phyloP scores from a whole-genome alignment of 2,113 vertebrate species.

The Lepus europaeus region DNA sequence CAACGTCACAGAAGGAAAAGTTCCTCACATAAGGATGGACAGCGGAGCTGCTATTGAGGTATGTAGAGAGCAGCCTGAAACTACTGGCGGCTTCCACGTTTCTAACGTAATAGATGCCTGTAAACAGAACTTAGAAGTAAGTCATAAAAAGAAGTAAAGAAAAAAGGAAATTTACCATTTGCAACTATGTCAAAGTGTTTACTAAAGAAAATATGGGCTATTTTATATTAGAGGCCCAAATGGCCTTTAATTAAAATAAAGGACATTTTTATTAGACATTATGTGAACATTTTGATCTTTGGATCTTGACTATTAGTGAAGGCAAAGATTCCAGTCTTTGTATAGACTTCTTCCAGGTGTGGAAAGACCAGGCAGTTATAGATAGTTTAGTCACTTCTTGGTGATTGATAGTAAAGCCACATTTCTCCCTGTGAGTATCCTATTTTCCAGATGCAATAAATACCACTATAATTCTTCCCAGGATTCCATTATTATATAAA shows the following conservation, averaged over 20 bases:
- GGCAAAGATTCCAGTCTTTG: background rate
- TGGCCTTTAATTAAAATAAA: conserved; percentile 31
- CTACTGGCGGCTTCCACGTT: background rate
- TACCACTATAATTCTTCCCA: conserved; percentile 27
- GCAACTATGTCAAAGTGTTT: conserved; percentile 43
- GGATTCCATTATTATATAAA: conserved; percentile 25
- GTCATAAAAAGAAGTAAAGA: conserved; percentile 13
- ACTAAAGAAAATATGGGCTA: conserved; percentile 34
- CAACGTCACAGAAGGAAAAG: conserved; percentile 86
- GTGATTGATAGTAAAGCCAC: background rate
- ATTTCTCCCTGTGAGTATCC: background rate
- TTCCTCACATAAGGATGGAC: conserved; percentile 90
- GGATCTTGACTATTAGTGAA: background rate
- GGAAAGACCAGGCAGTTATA: background rate
- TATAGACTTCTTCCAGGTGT: conserved; percentile 3
- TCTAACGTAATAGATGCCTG: conserved; percentile 5
- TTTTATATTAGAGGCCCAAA: conserved; percentile 22
- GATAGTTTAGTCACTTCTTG: background rate
- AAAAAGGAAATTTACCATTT: background rate
- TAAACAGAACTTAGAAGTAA: conserved; percentile 50
- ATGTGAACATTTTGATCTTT: background rate
- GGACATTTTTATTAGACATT: conserved; percentile 27
- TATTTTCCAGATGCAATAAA: conserved; percentile 1
- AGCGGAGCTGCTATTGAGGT: conserved; percentile 91
- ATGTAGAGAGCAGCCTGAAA: conserved; percentile 40